These are phyloP conservation scores for Panthera leo DNA, from an alignment of 2,113 vertebrate genomes.

Conservation along the genomic window DNA sequence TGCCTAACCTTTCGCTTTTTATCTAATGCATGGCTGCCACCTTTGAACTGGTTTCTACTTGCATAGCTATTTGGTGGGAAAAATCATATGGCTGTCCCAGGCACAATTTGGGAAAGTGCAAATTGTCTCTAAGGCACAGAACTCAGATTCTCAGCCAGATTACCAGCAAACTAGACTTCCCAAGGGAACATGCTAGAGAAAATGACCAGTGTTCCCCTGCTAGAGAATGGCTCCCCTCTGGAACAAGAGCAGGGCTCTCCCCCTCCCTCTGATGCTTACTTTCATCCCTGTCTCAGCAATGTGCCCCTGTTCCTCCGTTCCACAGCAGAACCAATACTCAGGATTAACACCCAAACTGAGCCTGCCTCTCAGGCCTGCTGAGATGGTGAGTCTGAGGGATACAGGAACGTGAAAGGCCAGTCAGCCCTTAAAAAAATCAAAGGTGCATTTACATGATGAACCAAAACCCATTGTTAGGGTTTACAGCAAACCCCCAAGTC, in stretches of 20 bases:
- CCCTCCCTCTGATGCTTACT: constrained; percentile 68
- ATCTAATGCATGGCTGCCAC: constrained; percentile 68
- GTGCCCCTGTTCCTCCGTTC: constrained; percentile 41
- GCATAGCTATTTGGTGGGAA: constrained; percentile 82
- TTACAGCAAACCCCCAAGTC: not conserved
- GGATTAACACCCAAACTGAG: not conserved
- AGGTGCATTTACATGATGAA: constrained; percentile 54
- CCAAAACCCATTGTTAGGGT: constrained; percentile 46
- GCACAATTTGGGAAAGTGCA: constrained; percentile 82
- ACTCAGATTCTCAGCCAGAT: constrained; percentile 74
- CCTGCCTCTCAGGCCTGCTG: constrained; percentile 73
- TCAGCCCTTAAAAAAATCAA: constrained; percentile 39
- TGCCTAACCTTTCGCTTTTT: constrained; percentile 66
- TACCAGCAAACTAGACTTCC: constrained; percentile 80
- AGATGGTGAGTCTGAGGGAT: constrained; percentile 54
- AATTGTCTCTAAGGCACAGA: constrained; percentile 85
- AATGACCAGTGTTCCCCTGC: constrained; percentile 73
- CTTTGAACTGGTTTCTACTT: constrained; percentile 83
- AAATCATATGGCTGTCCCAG: constrained; percentile 81
- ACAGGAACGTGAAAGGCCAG: constrained; percentile 45
- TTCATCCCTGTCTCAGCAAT: constrained; percentile 63
- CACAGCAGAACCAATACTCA: constrained; percentile 50
- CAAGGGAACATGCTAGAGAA: constrained; percentile 74
- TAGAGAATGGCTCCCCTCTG: constrained; percentile 63
- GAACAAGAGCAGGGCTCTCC: constrained; percentile 17